Percentiles rank a stretch among this genome's conserved stretches.
These are phyloP conservation scores for Alauda arvensis DNA, from an alignment of 2,797 vertebrate species.

Conservation along the genomic window DNA sequence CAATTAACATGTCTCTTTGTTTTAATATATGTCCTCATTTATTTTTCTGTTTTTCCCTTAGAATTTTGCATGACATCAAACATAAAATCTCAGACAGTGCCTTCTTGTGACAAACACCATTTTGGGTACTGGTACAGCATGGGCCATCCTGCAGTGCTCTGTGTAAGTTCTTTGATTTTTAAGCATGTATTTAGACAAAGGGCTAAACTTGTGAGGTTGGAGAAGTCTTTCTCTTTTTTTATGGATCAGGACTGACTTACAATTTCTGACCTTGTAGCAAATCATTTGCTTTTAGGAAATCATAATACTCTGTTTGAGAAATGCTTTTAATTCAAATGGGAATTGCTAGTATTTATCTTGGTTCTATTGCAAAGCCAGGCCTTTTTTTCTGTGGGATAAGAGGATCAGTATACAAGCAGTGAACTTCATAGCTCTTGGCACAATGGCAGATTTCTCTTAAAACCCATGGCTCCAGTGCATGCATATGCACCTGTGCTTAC, in stretches of 20 bases:
- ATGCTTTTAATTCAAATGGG: background rate
- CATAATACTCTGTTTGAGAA: background rate
- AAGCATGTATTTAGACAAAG: background rate
- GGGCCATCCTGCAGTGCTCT: slow-evolving; percentile 88
- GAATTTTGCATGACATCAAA: slow-evolving; percentile 95
- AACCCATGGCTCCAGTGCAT: background rate
- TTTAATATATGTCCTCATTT: background rate
- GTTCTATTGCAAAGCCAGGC: background rate
- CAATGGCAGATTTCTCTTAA: background rate
- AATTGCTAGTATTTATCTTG: background rate
- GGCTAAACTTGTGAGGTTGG: background rate
- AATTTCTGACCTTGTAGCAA: background rate
- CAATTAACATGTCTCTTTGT: background rate
- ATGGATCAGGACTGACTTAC: background rate
- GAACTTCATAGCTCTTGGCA: background rate
- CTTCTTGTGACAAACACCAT: slow-evolving; percentile 86
- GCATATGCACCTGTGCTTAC: background rate
- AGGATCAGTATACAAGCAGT: background rate
- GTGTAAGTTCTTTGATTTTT: slow-evolving; percentile 76
- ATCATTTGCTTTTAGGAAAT: background rate
- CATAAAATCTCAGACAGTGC: slow-evolving; percentile 88
- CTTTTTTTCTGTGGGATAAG: background rate
- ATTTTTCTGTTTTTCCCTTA: slow-evolving; percentile 43
- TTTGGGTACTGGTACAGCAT: slow-evolving; percentile 90
- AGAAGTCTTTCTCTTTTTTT: background rate